Conservation (phyloP, 1,140 invertebrate species). For the Lucilia sericata region DNA sequence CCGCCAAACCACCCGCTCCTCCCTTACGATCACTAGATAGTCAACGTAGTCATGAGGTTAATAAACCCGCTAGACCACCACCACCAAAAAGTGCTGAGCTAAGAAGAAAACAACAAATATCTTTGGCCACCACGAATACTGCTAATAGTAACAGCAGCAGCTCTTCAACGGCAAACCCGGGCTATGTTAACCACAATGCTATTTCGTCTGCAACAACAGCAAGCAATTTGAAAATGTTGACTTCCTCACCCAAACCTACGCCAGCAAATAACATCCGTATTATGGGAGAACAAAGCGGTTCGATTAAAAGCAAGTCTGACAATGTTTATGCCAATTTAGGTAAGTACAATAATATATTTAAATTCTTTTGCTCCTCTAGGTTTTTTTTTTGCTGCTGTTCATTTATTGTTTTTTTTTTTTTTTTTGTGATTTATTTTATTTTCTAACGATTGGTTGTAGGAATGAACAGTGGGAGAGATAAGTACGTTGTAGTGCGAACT, state of each 20-base stretch:
- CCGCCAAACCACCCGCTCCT: constrained; percentile 70
- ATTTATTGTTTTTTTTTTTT: no score
- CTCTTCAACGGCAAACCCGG: not conserved
- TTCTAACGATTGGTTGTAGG: not conserved
- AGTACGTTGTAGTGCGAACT: not conserved
- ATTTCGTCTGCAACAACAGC: constrained; percentile 49
- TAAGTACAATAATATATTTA: constrained; percentile 52
- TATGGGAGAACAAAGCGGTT: constrained; percentile 51
- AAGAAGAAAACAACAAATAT: constrained; percentile 72
- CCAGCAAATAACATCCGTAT: constrained; percentile 34
- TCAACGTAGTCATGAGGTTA: constrained; percentile 70
- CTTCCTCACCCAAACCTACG: constrained; percentile 25
- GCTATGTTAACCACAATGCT: not conserved
- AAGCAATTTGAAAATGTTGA: constrained; percentile 48
- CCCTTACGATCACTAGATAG: constrained; percentile 67
- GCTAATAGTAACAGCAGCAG: constrained; percentile 56
- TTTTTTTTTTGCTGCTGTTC: not conserved
- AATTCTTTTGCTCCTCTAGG: not conserved
- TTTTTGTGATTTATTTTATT: no score
- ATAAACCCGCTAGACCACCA: constrained; percentile 77
- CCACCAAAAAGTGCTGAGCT: constrained; percentile 77
- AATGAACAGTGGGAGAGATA: not conserved
- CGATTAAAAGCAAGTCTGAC: constrained; percentile 70
- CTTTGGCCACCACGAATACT: constrained; percentile 53
- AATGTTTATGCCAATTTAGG: constrained; percentile 84